These are phyloP conservation scores for Xylocopa sonorina DNA, from an alignment of 1,140 invertebrate species.

Conservation along the genomic window DNA sequence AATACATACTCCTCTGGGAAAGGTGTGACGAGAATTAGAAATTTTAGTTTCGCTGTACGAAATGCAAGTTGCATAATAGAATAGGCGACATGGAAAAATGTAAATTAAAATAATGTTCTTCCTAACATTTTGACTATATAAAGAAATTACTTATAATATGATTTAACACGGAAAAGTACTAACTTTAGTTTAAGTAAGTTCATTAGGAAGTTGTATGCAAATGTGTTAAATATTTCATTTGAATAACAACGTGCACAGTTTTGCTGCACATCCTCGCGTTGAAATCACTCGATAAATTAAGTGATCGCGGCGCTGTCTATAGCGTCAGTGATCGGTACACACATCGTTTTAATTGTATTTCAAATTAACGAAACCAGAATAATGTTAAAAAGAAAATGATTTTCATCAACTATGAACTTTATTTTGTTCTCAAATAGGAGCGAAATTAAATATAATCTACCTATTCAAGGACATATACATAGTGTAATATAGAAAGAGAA, in stretches of 20 bases:
- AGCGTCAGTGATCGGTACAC: conserved; percentile 12
- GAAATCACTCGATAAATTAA: conserved; percentile 70
- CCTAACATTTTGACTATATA: neutral
- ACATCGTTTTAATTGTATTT: neutral
- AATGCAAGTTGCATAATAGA: neutral
- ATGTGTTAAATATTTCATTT: conserved; percentile 19
- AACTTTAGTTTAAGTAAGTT: neutral
- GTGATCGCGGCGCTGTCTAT: conserved; percentile 55
- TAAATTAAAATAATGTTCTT: neutral
- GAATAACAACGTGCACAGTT: conserved; percentile 29
- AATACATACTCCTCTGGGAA: neutral
- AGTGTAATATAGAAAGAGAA: neutral
- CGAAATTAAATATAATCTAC: conserved; percentile 8
- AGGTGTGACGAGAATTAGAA: conserved; percentile 18
- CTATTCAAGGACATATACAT: neutral
- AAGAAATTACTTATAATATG: neutral
- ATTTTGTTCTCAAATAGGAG: neutral
- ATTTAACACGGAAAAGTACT: too few relatives aligned
- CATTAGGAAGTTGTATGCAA: neutral
- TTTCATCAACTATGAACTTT: neutral
- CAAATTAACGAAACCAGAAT: neutral
- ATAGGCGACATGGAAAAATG: neutral
- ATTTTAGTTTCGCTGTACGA: conserved; percentile 18
- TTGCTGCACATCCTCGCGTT: conserved; percentile 69
- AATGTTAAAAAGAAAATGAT: neutral